phyloP scores from a whole-genome alignment of 2,113 vertebrate genomes.

The Lampris megalopsis region DNA sequence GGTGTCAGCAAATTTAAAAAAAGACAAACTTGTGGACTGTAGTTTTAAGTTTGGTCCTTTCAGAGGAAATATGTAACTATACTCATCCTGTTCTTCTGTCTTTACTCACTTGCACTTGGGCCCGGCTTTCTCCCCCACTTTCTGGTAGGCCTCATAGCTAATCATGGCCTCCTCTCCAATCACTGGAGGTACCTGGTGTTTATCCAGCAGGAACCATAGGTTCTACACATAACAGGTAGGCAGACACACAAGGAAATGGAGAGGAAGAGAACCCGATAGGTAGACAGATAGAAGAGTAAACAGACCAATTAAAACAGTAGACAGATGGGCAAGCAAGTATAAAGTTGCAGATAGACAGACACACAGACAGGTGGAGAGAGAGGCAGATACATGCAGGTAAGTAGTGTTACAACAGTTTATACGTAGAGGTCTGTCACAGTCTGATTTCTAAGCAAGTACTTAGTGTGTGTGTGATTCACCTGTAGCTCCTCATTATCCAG shows the following conservation, averaged over 20 bases:
- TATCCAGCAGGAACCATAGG: slow-evolving; percentile 97
- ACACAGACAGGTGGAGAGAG: too few species aligned
- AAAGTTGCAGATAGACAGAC: not conserved
- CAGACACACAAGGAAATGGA: not conserved
- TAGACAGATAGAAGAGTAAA: not conserved
- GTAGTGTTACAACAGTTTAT: not conserved
- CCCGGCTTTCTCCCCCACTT: slow-evolving; percentile 93
- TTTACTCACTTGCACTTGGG: slow-evolving; percentile 92
- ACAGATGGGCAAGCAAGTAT: not conserved
- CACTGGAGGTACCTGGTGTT: slow-evolving; percentile 95
- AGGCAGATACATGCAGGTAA: not conserved
- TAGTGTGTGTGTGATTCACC: slow-evolving; percentile 72
- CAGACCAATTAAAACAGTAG: not conserved
- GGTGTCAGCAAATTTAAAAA: too few species aligned
- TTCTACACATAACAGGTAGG: slow-evolving; percentile 79
- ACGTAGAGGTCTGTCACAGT: not conserved
- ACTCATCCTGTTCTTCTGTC: not conserved
- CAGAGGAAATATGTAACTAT: not conserved
- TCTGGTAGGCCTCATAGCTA: slow-evolving; percentile 94
- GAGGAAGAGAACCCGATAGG: not conserved
- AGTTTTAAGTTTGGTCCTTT: not conserved
- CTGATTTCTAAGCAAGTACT: not conserved
- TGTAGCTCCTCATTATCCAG: slow-evolving; percentile 98
- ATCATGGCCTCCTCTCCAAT: slow-evolving; percentile 97
- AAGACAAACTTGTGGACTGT: too few species aligned